phyloP scores from a whole-genome alignment of 2,888 invertebrate genomes.

The Eristalis arbustorum region DNA sequence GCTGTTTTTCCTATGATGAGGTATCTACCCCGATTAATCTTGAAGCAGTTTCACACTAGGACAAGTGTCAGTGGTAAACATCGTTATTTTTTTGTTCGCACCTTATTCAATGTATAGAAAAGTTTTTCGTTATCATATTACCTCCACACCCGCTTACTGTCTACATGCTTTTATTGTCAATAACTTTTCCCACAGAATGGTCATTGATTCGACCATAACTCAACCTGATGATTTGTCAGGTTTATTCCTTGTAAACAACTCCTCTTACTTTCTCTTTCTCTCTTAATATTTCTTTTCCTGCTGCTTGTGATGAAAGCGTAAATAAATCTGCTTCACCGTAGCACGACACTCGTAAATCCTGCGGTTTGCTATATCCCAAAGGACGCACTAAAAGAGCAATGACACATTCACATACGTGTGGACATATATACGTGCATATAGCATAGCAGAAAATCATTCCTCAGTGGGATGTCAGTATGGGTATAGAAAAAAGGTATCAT shows the following conservation, averaged over 20 bases:
- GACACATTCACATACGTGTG: conserved; percentile 20
- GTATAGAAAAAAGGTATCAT: conserved; percentile 21
- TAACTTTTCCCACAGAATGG: conserved; percentile 62
- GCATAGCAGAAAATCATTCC: not conserved
- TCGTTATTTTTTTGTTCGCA: conserved; percentile 18
- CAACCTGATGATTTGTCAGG: conserved; percentile 68
- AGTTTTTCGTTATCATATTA: conserved; percentile 57
- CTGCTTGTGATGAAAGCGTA: conserved; percentile 71
- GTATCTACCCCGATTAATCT: conserved; percentile 2
- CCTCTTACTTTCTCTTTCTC: conserved; percentile 36
- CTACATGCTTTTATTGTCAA: conserved; percentile 65
- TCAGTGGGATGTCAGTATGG: conserved; percentile 2
- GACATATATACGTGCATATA: not conserved
- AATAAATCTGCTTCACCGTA: conserved; percentile 74
- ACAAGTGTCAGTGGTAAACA: conserved; percentile 23
- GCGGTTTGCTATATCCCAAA: conserved; percentile 67
- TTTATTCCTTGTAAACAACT: conserved; percentile 64
- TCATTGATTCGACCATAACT: conserved; percentile 65
- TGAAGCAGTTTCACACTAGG: conserved; percentile 17
- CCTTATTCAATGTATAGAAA: conserved; percentile 48
- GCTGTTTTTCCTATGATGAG: not conserved
- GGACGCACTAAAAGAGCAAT: conserved; percentile 59
- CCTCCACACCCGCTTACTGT: conserved; percentile 33
- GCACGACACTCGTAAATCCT: conserved; percentile 75
- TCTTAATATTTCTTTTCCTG: conserved; percentile 12